Conservation (phyloP, 1,140 invertebrate species). For the Pachyrhynchus sulphureomaculatus region DNA sequence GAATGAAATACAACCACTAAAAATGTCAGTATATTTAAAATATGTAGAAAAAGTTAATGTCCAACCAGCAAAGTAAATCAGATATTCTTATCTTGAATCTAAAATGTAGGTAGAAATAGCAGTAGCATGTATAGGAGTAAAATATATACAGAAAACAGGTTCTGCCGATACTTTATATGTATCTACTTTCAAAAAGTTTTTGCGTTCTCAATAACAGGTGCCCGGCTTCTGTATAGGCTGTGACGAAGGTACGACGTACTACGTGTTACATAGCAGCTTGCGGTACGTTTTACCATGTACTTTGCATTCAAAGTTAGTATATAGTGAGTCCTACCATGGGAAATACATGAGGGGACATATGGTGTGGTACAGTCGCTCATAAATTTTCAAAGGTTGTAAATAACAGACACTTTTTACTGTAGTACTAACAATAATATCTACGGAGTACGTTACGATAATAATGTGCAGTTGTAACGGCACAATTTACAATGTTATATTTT, state of each 20-base stretch:
- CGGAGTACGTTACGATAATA: too few relatives aligned
- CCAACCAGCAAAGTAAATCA: conserved; percentile 18
- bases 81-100: conserved; percentile 18
- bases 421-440: too few relatives aligned
- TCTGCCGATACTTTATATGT: conserved; percentile 23
- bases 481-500: too few relatives aligned
- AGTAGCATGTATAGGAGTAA: conserved; percentile 20
- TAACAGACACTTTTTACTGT: too few relatives aligned
- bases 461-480: too few relatives aligned
- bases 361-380: too few relatives aligned
- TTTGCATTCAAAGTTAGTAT: background rate
- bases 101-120: conserved; percentile 14
- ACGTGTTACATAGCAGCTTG: conserved; percentile 27
- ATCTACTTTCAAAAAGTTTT: conserved; percentile 27
- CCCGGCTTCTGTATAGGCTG: background rate
- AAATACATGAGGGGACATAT: too few relatives aligned
- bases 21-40: conserved; percentile 13
- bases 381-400: too few relatives aligned
- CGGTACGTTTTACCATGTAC: conserved; percentile 6
- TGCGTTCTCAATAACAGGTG: conserved; percentile 24
- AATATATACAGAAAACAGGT: conserved; percentile 25
- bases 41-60: conserved; percentile 2
- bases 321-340: background rate
- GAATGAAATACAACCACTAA: conserved; percentile 1
- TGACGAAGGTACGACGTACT: conserved; percentile 11